A percentile compares a stretch with the other conserved stretches of the same genome.
Conservation (phyloP, 2,113 vertebrate genomes). For the Halichoerus grypus region DNA sequence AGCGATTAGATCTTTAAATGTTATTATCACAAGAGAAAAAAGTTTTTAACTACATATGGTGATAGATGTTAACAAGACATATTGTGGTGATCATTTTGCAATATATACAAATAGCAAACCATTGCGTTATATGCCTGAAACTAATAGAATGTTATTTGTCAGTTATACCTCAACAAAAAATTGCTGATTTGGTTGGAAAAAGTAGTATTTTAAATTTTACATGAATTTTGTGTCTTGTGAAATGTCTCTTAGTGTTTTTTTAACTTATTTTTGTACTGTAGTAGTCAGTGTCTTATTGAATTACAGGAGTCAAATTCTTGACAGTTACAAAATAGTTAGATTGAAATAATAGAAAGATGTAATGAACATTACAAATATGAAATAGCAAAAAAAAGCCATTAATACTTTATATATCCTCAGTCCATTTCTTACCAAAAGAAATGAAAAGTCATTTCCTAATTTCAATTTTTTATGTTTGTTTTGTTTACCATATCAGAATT, state of each 20-base stretch:
- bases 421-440: slow-evolving; percentile 50
- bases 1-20: not conserved
- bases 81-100: not conserved
- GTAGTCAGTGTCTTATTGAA: slow-evolving; percentile 20
- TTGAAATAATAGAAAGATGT: slow-evolving; percentile 29
- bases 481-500: not conserved
- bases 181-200: slow-evolving; percentile 29
- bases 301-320: slow-evolving; percentile 25
- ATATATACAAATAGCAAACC: not conserved
- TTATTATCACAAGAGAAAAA: not conserved
- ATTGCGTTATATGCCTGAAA: not conserved
- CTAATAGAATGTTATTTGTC: not conserved
- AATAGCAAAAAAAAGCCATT: slow-evolving; percentile 22
- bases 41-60: not conserved
- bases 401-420: slow-evolving; percentile 36
- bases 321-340: slow-evolving; percentile 56
- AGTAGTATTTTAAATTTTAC: slow-evolving; percentile 16
- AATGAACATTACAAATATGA: slow-evolving; percentile 37
- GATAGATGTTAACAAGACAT: not conserved
- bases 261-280: slow-evolving; percentile 53
- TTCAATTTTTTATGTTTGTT: slow-evolving; percentile 39
- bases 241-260: slow-evolving; percentile 48
- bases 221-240: slow-evolving; percentile 46
- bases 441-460: slow-evolving; percentile 47
- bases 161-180: not conserved